Percentiles rank a stretch among this genome's conserved stretches.
phyloP scores from a whole-genome alignment of 1,140 invertebrate genomes.

The Hyles vespertilio region DNA sequence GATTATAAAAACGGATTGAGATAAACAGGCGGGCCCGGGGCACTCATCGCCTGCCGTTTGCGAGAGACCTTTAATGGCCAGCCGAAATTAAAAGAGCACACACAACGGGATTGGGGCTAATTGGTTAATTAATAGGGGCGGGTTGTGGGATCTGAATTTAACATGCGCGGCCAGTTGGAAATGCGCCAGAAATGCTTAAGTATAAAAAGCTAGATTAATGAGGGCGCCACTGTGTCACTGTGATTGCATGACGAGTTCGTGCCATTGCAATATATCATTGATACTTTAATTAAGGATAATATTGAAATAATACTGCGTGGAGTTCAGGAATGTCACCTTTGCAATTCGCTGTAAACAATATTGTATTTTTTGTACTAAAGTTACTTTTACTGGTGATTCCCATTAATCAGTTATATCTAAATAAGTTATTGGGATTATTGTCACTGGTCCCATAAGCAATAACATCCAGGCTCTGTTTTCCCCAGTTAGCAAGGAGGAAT shows the following conservation, averaged over 20 bases:
- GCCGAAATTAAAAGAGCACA: conserved; percentile 58
- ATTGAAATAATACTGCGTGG: too few species aligned
- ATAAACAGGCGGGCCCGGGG: conserved; percentile 29
- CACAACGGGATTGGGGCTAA: conserved; percentile 53
- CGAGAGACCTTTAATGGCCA: conserved; percentile 37
- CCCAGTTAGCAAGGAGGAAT: too few species aligned
- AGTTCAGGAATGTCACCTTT: too few species aligned
- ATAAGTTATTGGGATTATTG: too few species aligned
- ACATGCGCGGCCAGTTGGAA: conserved; percentile 47
- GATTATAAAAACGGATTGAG: conserved; percentile 35
- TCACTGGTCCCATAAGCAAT: too few species aligned
- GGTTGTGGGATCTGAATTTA: conserved; percentile 39
- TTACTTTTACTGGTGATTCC: too few species aligned
- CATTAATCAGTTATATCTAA: too few species aligned
- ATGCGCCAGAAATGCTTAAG: conserved; percentile 38
- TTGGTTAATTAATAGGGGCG: conserved; percentile 66
- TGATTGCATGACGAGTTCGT: conserved; percentile 26
- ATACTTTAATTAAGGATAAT: too few species aligned
- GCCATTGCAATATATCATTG: conserved; percentile 38
- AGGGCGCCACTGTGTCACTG: conserved; percentile 12
- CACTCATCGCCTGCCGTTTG: conserved; percentile 34
- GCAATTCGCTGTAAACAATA: too few species aligned
- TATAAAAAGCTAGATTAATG: conserved; percentile 45
- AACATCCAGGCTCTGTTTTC: too few species aligned
- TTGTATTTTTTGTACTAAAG: too few species aligned